These are phyloP conservation scores for Keiferia lycopersicella DNA, from an alignment of 2,888 invertebrate genomes.

Conservation along the genomic window DNA sequence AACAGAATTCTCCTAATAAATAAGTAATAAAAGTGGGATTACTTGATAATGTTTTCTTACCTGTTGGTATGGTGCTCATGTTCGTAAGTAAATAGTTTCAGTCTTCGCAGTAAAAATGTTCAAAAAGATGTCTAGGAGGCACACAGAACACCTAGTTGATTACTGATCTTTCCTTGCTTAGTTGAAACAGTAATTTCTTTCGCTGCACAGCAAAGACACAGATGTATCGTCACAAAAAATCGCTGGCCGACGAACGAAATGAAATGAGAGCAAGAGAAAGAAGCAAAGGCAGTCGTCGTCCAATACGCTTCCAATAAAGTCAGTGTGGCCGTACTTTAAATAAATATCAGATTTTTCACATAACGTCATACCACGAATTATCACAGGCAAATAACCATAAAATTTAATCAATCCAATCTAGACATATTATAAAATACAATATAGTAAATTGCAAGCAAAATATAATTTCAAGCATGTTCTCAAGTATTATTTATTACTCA, in stretches of 20 bases:
- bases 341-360: background rate
- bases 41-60: constrained; percentile 44
- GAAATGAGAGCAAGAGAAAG: background rate
- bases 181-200: constrained; percentile 4
- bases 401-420: too few species aligned
- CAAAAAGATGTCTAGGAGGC: constrained; percentile 10
- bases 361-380: too few species aligned
- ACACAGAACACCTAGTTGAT: constrained; percentile 15
- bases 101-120: constrained; percentile 30
- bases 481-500: too few species aligned
- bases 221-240: constrained; percentile 18
- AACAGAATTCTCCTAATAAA: background rate
- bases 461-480: too few species aligned
- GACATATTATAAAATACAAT: too few species aligned
- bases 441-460: too few species aligned
- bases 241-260: background rate
- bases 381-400: too few species aligned
- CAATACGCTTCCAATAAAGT: background rate
- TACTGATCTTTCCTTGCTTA: background rate
- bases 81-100: constrained; percentile 33
- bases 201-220: background rate
- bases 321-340: background rate
- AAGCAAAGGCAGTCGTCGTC: background rate
- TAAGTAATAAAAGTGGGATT: background rate
- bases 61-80: constrained; percentile 73